Percentiles rank a stretch among this genome's conserved stretches.
phyloP scores from a whole-genome alignment of 37 sponge, comb jelly and placozoan genomes.

The Mnemiopsis leidyi region DNA sequence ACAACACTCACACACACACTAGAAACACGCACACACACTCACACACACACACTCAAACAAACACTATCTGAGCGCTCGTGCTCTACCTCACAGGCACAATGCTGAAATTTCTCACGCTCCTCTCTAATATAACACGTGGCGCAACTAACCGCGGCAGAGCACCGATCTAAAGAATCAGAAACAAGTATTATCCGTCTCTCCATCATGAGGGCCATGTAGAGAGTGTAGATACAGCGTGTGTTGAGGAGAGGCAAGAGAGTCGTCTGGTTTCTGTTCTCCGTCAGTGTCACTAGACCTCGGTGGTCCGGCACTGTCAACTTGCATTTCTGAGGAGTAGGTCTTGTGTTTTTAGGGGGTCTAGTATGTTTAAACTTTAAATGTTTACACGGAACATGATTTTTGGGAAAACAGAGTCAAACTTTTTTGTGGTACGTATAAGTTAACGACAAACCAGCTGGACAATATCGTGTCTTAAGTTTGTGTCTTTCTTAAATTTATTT shows the following conservation, averaged over 20 bases:
- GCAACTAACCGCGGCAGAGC: conserved; percentile 49
- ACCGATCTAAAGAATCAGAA: neutral
- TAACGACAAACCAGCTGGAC: too few species aligned
- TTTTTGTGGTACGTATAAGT: too few species aligned
- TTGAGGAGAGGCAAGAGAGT: conserved; percentile 1
- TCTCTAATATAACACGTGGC: neutral
- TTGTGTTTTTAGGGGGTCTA: neutral
- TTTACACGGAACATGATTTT: too few species aligned
- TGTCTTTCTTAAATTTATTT: too few species aligned
- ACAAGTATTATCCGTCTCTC: conserved; percentile 20
- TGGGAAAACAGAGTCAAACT: too few species aligned
- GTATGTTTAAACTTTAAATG: too few species aligned
- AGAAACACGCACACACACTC: too few species aligned
- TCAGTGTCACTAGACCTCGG: neutral
- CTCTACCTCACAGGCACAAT: neutral
- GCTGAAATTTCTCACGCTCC: neutral
- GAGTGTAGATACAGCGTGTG: conserved; percentile 28
- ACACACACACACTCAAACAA: too few species aligned
- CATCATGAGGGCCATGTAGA: conserved; percentile 61
- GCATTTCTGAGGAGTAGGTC: neutral
- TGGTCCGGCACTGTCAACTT: conserved; percentile 58
- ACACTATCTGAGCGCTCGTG: neutral
- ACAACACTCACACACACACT: neutral
- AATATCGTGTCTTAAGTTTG: too few species aligned
- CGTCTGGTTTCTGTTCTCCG: neutral